phyloP scores from a whole-genome alignment of 2,888 invertebrate species.

The Crepidodera aurea region DNA sequence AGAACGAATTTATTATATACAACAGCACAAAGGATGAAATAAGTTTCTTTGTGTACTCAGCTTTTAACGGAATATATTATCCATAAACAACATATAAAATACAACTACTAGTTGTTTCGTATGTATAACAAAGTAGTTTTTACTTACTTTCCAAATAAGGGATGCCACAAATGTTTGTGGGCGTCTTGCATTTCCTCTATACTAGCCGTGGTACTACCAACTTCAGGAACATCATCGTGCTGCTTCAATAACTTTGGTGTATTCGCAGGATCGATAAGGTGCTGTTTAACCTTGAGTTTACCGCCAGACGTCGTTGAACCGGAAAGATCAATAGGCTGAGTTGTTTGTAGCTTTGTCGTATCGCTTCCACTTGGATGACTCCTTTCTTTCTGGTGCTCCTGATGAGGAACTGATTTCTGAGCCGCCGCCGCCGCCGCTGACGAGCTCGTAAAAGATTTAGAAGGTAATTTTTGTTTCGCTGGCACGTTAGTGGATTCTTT shows the following conservation, averaged over 20 bases:
- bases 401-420: constrained; percentile 36
- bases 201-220: constrained; percentile 71
- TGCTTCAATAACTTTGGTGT: constrained; percentile 52
- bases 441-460: constrained; percentile 48
- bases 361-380: constrained; percentile 25
- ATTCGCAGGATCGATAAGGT: constrained; percentile 60
- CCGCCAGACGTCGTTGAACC: constrained; percentile 51
- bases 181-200: constrained; percentile 68
- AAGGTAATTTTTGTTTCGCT: constrained; percentile 48
- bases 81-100: not conserved
- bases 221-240: constrained; percentile 68
- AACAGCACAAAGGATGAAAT: not conserved
- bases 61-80: not conserved
- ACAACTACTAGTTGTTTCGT: not conserved
- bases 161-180: constrained; percentile 82
- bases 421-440: constrained; percentile 10
- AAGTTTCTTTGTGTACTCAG: not conserved
- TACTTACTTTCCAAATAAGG: constrained; percentile 85
- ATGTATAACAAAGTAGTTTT: not conserved
- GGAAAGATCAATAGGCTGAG: constrained; percentile 61
- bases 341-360: constrained; percentile 35
- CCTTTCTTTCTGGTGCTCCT: constrained; percentile 39
- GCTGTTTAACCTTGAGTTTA: constrained; percentile 61
- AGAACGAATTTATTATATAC: no score
- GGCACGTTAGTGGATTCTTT: constrained; percentile 50